Evolutionary conservation across 2,113 vertebrate species (phyloP), one percentile per base, ranked within the genome.

Genomic region (Meleagris gallopavo): DNA sequence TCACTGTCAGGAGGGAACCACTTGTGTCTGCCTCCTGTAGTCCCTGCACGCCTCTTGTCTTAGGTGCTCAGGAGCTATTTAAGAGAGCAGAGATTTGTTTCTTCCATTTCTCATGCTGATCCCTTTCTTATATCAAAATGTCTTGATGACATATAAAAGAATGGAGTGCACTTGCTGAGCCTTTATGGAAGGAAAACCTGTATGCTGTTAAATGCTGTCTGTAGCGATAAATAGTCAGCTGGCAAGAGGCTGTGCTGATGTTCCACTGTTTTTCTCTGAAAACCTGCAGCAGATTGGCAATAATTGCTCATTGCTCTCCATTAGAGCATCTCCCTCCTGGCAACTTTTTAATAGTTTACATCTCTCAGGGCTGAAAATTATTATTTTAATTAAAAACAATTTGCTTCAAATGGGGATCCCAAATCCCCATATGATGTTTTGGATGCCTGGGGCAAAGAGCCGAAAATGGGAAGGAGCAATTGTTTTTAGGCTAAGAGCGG

Each of bases 341-440:
- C 96, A 96, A 27, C 73, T 95, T 73, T 88, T 91, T 94, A 95
- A 97, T 92, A 94, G 94, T 96, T 97, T 95, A 55, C 94, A 77
- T 95, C 97, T 97, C 97, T 91, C 15, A 71, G 82, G 97, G 91
- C 87, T 93, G 94, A 80, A 88, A 97, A 97, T 96, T 89, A 95
- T 94, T 96, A 66, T 69, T 95, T 96, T 97, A 97, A 97, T 97
- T 97, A 97, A 97, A 54, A 97, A 96, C 96, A 93, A 95, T 97
- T 97, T 97, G 94, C 96, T 97, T 96, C 70, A 86, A 95, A 93
- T 78, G 90, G 90, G 88, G 72, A 66, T 97, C 88, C 94, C 79
- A 83, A 94, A 88, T 95, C 91, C 86, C 91, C 43, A 4, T 22
- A 3, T 80, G 91, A 72, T 91, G 88, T 69, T 93, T 65, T 25